Conservation (phyloP, 1,140 invertebrate genomes). For the Bombus sylvicola region DNA sequence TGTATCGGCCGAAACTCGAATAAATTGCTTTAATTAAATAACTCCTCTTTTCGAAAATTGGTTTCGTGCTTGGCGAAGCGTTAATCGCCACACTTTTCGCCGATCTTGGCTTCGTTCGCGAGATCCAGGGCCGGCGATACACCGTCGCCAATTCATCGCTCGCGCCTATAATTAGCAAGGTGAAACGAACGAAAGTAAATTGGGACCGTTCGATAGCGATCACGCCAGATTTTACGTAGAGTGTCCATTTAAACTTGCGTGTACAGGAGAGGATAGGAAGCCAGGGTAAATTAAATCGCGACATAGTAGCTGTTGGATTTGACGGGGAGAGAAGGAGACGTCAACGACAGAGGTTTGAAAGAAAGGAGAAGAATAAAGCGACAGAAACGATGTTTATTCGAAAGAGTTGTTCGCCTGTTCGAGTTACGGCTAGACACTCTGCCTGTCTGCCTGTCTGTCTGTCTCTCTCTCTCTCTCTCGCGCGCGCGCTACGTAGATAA, state of each 20-base stretch:
- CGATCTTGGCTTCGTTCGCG: slow-evolving; percentile 36
- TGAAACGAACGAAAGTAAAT: not conserved
- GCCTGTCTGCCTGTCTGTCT: too few relatives aligned
- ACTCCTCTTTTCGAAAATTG: slow-evolving; percentile 66
- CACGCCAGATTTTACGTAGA: not conserved
- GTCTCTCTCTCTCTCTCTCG: too few relatives aligned
- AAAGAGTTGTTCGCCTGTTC: not conserved
- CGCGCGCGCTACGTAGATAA: too few relatives aligned
- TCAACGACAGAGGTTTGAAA: not conserved
- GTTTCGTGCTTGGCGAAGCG: slow-evolving; percentile 70
- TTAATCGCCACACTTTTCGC: slow-evolving; percentile 57
- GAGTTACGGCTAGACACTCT: not conserved
- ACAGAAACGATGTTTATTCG: not conserved
- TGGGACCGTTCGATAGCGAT: not conserved
- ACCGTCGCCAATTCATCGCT: not conserved
- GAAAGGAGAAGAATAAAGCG: not conserved
- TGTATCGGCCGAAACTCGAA: slow-evolving; percentile 51
- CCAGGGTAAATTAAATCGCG: not conserved
- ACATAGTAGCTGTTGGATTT: not conserved
- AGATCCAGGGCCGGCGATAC: not conserved
- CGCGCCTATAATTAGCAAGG: not conserved
- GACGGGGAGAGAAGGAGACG: not conserved
- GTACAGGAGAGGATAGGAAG: not conserved
- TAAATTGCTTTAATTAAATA: slow-evolving; percentile 72
- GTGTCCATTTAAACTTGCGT: not conserved